Conservation (phyloP, 2,797 vertebrate genomes). For the Acridotheres tristis region DNA sequence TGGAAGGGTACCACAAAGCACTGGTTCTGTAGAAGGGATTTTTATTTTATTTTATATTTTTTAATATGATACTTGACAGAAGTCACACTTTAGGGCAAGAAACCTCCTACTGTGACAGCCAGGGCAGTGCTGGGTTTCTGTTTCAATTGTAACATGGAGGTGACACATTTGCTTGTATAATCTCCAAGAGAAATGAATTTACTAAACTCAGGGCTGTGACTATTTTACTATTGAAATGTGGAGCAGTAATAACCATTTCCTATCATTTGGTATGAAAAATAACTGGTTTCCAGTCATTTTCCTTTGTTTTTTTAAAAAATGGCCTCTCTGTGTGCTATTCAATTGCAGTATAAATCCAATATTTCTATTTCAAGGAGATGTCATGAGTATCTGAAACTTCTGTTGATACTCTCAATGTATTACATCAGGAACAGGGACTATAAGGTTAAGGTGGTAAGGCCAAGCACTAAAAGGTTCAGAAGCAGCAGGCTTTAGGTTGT, state of each 20-base stretch:
- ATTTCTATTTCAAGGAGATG: background rate
- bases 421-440: background rate
- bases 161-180: background rate
- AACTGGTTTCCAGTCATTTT: background rate
- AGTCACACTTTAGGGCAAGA: background rate
- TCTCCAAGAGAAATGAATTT: background rate
- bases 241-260: constrained; percentile 7
- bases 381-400: background rate
- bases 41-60: background rate
- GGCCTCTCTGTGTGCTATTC: background rate
- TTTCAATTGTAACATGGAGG: background rate
- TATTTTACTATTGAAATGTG: background rate
- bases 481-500: background rate
- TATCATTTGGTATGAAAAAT: background rate
- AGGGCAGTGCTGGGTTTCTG: background rate
- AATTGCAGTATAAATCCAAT: constrained; percentile 14
- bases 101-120: background rate
- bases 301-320: constrained; percentile 8
- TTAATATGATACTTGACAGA: background rate
- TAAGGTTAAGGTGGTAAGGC: background rate
- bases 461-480: background rate
- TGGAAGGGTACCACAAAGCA: background rate
- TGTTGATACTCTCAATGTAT: background rate
- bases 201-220: background rate
- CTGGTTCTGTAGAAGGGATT: background rate